Conservation (phyloP, 1,140 invertebrate species). For the Lerema accius region DNA sequence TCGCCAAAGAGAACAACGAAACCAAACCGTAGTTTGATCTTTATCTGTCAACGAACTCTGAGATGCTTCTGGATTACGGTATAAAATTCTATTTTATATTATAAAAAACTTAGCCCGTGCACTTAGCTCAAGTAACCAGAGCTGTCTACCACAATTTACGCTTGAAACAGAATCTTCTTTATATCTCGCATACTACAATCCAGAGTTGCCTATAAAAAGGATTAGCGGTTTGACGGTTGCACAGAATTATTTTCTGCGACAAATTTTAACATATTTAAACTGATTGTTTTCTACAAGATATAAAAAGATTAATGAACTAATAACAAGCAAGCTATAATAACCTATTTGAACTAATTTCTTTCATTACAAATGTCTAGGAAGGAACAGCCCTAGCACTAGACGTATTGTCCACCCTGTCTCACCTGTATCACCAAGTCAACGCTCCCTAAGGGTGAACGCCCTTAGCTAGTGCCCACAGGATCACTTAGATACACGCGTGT, state of each 20-base stretch:
- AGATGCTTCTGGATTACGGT: too few species aligned
- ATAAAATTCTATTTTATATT: too few species aligned
- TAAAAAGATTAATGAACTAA: too few species aligned
- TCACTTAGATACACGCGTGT: constrained; percentile 15
- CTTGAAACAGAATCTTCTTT: constrained; percentile 1
- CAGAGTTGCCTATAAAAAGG: too few species aligned
- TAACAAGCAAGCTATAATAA: too few species aligned
- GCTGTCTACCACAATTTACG: constrained; percentile 14
- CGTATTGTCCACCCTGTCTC: constrained; percentile 1
- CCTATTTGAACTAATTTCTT: too few species aligned
- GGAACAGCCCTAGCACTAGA: neutral
- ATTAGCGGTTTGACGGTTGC: too few species aligned
- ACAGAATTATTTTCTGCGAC: too few species aligned
- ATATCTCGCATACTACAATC: neutral
- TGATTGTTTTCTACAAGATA: too few species aligned
- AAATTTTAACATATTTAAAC: too few species aligned
- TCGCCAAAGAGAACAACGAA: too few species aligned
- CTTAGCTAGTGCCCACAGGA: constrained; percentile 16
- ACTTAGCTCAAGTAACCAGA: constrained; percentile 1
- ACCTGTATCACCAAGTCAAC: constrained; percentile 31
- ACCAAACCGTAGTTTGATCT: neutral
- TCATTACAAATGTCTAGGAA: neutral
- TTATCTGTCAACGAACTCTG: neutral
- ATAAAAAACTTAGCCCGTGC: too few species aligned
- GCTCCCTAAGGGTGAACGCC: constrained; percentile 24